Evolutionary conservation across 2,797 vertebrate genomes (phyloP).

Genomic region (Hyperoplus lanceolatus): DNA sequence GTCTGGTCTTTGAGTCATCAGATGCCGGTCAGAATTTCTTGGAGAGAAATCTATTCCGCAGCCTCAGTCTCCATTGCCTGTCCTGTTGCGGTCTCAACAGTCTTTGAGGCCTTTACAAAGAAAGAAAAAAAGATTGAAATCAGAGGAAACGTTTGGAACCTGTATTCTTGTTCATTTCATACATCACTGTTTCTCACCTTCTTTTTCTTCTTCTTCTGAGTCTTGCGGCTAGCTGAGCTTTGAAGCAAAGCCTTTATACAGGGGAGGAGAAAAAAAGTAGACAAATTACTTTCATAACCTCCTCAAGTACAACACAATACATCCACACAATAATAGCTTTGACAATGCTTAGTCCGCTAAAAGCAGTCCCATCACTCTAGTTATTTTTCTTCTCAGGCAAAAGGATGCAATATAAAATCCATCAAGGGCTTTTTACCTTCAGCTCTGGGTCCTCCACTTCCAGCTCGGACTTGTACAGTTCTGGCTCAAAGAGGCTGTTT

Average conservation of each 20-base stretch:
- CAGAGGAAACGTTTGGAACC: not conserved
- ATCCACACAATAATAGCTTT: conserved; percentile 25
- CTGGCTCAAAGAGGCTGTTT: conserved; percentile 90
- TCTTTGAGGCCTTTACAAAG: conserved; percentile 91
- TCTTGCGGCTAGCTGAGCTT: conserved; percentile 96
- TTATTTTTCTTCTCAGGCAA: not conserved
- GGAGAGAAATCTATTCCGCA: conserved; percentile 83
- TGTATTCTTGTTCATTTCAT: not conserved
- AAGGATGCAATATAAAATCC: not conserved
- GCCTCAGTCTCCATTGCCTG: conserved; percentile 91
- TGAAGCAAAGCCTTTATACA: conserved; percentile 91
- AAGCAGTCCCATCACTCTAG: not conserved
- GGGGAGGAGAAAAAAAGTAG: not conserved
- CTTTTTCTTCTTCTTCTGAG: conserved; percentile 99
- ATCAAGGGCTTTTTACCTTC: conserved; percentile 85
- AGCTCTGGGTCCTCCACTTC: conserved; percentile 95
- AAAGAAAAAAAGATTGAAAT: not conserved
- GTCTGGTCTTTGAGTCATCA: conserved; percentile 81
- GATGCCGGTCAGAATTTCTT: conserved; percentile 63
- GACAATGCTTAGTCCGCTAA: conserved; percentile 26
- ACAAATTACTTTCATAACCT: conserved; percentile 27
- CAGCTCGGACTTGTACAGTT: conserved; percentile 93
- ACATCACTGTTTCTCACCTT: conserved; percentile 85
- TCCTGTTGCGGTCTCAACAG: conserved; percentile 92
- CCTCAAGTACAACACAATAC: not conserved